Base-by-base conservation (phyloP, 2,797 vertebrate species). In the Anas capensis region DNA sequence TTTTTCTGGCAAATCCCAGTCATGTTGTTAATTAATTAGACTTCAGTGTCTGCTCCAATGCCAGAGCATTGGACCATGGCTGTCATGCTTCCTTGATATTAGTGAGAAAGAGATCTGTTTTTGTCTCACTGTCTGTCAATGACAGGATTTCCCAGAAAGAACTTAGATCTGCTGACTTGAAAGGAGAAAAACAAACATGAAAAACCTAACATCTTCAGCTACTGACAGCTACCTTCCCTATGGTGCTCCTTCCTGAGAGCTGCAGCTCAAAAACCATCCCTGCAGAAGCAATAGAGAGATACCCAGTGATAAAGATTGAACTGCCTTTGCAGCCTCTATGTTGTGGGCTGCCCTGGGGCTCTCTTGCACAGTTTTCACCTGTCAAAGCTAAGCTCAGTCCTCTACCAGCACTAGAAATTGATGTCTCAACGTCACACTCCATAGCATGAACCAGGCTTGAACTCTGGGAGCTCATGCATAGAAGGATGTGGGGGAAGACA, bases 1-100 rank as follows among this genome's bases (percentile, higher is more conserved):
- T 87, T 90, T 85, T 94, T 86, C 73, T 91, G 71, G 29, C 38
- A 88, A 92, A 82, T 70, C 68, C 11, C n/a, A 54, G 60, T 56
- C 34, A 24, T 56, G 26, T 24, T 89, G 42, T 77, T 75, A 88
- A 90, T 79, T 84, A 92, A 84, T 89, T 80, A 48, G 60, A 42
- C 42, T 73, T 75, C 86, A 54, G 44, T 64, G 44, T 75, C 48
- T 88, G 57, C 61, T 90, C 40, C 69, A 54, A 17, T 78, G 49
- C 65, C 58, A 86, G 54, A 64, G 40, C 65, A 26, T 2, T 58
- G 76, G 85, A 65, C 56, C 60, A 31, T 4, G 3, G 29, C 46
- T 93, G 48, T 68, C 76, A 29, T 36, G 48, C 21, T 71, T 93
- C 20, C 53, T 58, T 73, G 68, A 61, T 53, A 53, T 42, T 33